phyloP scores from a whole-genome alignment of 2,888 invertebrate species.

The Priocnemis perturbator region DNA sequence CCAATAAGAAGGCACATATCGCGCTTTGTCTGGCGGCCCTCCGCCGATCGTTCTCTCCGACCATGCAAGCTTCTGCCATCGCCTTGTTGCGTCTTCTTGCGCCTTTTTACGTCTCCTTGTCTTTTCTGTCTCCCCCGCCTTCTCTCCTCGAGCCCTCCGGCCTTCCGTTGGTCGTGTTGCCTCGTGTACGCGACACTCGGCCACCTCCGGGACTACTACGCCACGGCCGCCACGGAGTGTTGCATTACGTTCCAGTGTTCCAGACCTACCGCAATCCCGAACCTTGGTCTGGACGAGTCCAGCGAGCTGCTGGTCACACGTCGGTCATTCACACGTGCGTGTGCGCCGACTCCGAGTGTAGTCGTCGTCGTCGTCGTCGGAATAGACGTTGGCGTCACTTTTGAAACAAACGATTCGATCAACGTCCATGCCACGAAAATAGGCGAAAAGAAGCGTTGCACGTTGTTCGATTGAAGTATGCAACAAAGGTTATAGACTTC shows the following conservation, averaged over 20 bases:
- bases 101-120: too few species aligned
- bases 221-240: slow-evolving; percentile 47
- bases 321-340: slow-evolving; percentile 64
- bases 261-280: slow-evolving; percentile 68
- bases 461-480: too few species aligned
- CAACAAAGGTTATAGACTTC: too few species aligned
- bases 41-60: slow-evolving; percentile 14
- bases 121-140: too few species aligned
- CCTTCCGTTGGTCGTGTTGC: background rate
- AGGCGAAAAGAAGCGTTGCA: too few species aligned
- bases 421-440: background rate
- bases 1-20: slow-evolving; percentile 52
- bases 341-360: slow-evolving; percentile 14
- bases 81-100: background rate
- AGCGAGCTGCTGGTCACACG: slow-evolving; percentile 59
- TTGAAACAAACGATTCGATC: background rate
- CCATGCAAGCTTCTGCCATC: slow-evolving; percentile 31
- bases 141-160: slow-evolving; percentile 15
- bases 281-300: slow-evolving; percentile 59
- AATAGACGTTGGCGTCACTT: background rate
- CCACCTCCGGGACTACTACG: slow-evolving; percentile 19
- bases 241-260: slow-evolving; percentile 60
- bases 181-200: slow-evolving; percentile 24
- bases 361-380: too few species aligned
- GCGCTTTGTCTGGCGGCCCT: slow-evolving; percentile 47